These are phyloP conservation scores for Glyphotaelius pellucidus DNA, from an alignment of 2,888 invertebrate genomes.

Conservation along the genomic window DNA sequence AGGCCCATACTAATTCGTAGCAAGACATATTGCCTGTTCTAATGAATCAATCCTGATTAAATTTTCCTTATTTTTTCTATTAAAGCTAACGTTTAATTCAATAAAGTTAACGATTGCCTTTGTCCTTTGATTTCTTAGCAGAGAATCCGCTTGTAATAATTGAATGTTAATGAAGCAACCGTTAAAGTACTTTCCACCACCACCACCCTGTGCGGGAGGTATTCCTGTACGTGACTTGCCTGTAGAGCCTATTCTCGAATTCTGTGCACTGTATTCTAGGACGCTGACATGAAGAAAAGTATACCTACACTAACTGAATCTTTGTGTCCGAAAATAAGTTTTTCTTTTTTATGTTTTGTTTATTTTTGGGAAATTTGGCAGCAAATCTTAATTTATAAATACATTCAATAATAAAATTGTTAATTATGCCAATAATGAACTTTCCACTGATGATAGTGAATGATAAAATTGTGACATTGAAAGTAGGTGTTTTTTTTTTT, in stretches of 20 bases:
- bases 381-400: too few relatives aligned
- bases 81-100: background rate
- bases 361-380: too few relatives aligned
- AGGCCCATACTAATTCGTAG: too few relatives aligned
- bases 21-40: too few relatives aligned
- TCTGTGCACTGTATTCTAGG: background rate
- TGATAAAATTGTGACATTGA: too few relatives aligned
- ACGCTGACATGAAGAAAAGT: background rate
- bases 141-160: background rate
- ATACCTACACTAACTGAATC: background rate
- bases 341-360: background rate
- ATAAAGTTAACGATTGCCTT: background rate
- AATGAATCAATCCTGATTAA: too few relatives aligned
- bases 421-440: too few relatives aligned
- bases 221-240: background rate
- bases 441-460: too few relatives aligned
- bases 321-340: background rate
- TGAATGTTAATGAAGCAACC: background rate
- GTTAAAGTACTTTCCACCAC: background rate
- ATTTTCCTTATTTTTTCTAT: too few relatives aligned
- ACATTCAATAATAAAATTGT: too few relatives aligned
- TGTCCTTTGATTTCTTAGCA: background rate
- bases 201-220: background rate
- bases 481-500: too few relatives aligned
- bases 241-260: background rate